Base-by-base conservation (phyloP, 2,113 vertebrate species). In the Pyxicephalus adspersus region DNA sequence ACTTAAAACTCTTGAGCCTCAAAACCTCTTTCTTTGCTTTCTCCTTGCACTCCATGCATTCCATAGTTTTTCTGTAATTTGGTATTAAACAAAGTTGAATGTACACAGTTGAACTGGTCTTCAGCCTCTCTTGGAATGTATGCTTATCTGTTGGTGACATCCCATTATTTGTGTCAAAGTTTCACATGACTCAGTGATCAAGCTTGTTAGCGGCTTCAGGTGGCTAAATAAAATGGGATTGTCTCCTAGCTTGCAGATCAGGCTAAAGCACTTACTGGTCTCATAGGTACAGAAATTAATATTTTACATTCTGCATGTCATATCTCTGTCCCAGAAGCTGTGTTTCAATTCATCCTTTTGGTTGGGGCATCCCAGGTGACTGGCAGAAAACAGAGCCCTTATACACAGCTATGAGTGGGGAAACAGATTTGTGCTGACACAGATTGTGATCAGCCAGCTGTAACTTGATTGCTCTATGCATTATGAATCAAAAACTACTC, bases 401-500 rank as follows among this genome's bases (percentile, higher is more conserved):
- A 8, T 38, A 64, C 68, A 64, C n/a, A 63, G 45, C n/a, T 15
- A 28, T 23, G 58, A 63, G 38, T 18, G 51, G 73, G 15, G 63
- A 38, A 64, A 60, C 78, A 81, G 78, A 81, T 81, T 81, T 81
- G 45, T 81, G 78, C 78, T 81, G 78, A 81, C 78, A 81, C 67
- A 81, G 78, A 81, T 64, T 73, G 68, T 64, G 67, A 78, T 38
- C 67, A 81, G 17, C 78, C 58, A 54, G 67, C 67, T 72, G 34
- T 64, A 63, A 73, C 78, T 68, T 81, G 78, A 81, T 67, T 81
- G 78, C 68, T 81, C 57, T 73, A 52, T 81, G 61, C 78, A 81
- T 81, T 81, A 72, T 81, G 25, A 52, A 81, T 72, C 29, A 64
- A 61, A 58, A 72, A 61, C 20, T 77, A 65, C 76, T 78, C 64